Conservation (phyloP, 2,797 vertebrate genomes). For the Falco biarmicus region DNA sequence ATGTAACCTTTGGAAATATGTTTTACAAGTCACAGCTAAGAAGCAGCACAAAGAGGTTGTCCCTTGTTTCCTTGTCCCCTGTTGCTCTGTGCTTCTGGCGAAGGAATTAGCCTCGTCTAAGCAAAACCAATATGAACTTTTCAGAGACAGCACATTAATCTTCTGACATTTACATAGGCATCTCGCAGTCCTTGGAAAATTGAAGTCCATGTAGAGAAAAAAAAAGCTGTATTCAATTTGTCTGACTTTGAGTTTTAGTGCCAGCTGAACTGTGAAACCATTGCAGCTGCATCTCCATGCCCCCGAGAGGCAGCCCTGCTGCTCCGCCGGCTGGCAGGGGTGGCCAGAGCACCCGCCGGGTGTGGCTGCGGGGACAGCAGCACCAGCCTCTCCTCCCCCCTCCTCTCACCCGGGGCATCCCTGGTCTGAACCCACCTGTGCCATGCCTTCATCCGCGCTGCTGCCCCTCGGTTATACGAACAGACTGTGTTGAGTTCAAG, state of each 20-base stretch:
- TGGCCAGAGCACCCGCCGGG: background rate
- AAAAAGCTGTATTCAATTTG: background rate
- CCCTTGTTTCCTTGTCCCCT: background rate
- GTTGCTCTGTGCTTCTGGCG: background rate
- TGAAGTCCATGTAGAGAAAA: background rate
- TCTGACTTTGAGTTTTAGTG: background rate
- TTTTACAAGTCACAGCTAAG: background rate
- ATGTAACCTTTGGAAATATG: background rate
- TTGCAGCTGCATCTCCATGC: background rate
- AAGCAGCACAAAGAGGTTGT: background rate
- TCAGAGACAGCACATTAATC: background rate
- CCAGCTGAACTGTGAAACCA: too few species aligned
- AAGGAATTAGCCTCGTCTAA: background rate
- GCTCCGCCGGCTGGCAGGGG: too few species aligned
- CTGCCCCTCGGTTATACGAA: fast-evolving
- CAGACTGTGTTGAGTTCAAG: too few species aligned
- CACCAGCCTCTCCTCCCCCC: too few species aligned
- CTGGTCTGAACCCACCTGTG: too few species aligned
- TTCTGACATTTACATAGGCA: background rate
- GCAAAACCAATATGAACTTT: background rate
- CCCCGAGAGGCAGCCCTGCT: background rate
- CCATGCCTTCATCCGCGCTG: background rate
- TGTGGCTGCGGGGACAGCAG: background rate
- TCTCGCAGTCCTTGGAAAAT: background rate
- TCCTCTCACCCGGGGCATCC: background rate